Evolutionary conservation across 2,797 vertebrate species (phyloP).

Genomic region (Glossophaga mutica): DNA sequence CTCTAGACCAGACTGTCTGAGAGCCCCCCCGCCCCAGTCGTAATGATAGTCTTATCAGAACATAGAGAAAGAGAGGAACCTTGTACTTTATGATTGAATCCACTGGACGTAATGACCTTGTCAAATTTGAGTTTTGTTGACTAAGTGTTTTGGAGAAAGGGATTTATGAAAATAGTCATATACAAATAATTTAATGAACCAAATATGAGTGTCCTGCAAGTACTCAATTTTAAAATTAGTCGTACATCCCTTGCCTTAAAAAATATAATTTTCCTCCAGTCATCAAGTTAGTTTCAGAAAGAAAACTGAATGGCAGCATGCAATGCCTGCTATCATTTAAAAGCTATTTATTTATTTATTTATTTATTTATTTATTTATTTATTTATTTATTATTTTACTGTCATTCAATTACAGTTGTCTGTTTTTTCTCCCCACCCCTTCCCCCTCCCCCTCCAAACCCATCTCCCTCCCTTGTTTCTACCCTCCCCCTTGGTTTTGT

Average conservation of each 20-base stretch:
- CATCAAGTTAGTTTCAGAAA: not conserved
- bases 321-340: not conserved
- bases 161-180: not conserved
- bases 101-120: not conserved
- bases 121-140: not conserved
- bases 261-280: not conserved
- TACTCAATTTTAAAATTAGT: not conserved
- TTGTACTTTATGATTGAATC: not conserved
- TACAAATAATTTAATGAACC: conserved; percentile 12
- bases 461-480: too few relatives aligned
- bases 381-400: too few relatives aligned
- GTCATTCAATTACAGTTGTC: too few relatives aligned
- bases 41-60: not conserved
- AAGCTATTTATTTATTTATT: not conserved
- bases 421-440: too few relatives aligned
- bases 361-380: too few relatives aligned
- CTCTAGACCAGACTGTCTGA: not conserved
- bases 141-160: not conserved
- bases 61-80: not conserved
- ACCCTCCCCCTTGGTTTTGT: too few relatives aligned
- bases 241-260: not conserved
- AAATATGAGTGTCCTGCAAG: not conserved
- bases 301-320: not conserved
- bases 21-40: too few relatives aligned
- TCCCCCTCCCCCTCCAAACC: too few relatives aligned